A percentile compares a stretch with the other conserved stretches of the same genome.
Evolutionary conservation across 1,140 invertebrate genomes (phyloP).

Genomic region (Dendrolimus kikuchii): DNA sequence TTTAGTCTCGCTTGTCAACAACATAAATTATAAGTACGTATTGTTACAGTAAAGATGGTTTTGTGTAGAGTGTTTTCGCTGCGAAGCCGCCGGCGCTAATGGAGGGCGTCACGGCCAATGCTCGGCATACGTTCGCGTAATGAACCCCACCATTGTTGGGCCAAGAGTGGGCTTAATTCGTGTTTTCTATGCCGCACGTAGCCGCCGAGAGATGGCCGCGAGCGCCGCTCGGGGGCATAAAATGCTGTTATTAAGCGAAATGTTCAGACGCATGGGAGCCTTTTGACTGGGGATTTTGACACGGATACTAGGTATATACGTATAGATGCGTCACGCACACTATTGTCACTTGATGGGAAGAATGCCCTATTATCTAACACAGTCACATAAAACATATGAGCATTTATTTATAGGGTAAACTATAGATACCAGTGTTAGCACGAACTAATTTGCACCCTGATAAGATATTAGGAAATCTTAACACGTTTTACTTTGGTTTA

Average conservation of each 20-base stretch:
- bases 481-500: too few relatives aligned
- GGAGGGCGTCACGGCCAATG: constrained; percentile 49
- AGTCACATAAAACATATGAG: too few relatives aligned
- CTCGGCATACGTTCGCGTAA: constrained; percentile 55
- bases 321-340: too few relatives aligned
- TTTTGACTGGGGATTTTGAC: not conserved
- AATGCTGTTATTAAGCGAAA: constrained; percentile 41
- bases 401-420: too few relatives aligned
- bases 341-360: too few relatives aligned
- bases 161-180: constrained; percentile 54
- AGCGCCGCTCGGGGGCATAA: constrained; percentile 37
- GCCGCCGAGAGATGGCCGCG: constrained; percentile 16
- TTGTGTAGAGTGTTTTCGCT: constrained; percentile 50
- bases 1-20: constrained; percentile 57
- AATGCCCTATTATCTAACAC: too few relatives aligned
- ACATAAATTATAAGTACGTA: constrained; percentile 62
- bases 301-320: not conserved
- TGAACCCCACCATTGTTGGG: constrained; percentile 57
- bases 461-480: too few relatives aligned
- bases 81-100: constrained; percentile 48
- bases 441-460: too few relatives aligned
- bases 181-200: constrained; percentile 25
- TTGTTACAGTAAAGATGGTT: constrained; percentile 54
- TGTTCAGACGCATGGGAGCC: constrained; percentile 23
- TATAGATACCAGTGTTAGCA: too few relatives aligned